Evolutionary conservation across 2,888 invertebrate genomes (phyloP).

Genomic region (Drosophila ustulata): DNA sequence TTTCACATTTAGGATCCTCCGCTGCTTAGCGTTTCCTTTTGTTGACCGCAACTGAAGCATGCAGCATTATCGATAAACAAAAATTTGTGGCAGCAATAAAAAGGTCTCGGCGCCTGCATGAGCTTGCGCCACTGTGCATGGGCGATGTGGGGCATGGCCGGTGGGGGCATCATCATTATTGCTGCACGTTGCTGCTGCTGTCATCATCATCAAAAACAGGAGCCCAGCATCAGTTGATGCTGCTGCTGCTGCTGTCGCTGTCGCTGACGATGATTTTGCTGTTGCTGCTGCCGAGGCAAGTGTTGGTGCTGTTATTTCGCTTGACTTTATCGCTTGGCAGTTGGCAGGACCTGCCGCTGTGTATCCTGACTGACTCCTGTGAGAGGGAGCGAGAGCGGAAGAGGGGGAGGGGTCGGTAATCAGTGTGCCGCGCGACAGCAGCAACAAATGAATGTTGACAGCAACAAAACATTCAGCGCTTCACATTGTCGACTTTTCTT

Average conservation of each 20-base stretch:
- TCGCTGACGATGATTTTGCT: constrained; percentile 27
- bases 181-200: constrained; percentile 56
- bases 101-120: neutral
- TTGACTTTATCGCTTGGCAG: constrained; percentile 61
- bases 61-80: neutral
- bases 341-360: constrained; percentile 27
- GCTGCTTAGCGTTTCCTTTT: neutral
- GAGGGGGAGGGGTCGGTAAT: constrained; percentile 41
- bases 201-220: constrained; percentile 73
- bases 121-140: constrained; percentile 11
- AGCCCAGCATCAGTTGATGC: constrained; percentile 33
- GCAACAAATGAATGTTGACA: constrained; percentile 70
- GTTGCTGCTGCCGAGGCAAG: constrained; percentile 43
- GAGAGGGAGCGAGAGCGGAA: neutral
- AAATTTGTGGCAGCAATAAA: neutral
- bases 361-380: constrained; percentile 1
- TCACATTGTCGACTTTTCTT: constrained; percentile 31
- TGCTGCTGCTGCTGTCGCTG: constrained; percentile 23
- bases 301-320: constrained; percentile 65
- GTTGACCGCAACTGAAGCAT: neutral
- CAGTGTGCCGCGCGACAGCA: constrained; percentile 34
- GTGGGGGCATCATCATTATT: constrained; percentile 55
- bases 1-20: neutral
- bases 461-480: constrained; percentile 46
- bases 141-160: constrained; percentile 1